Evolutionary conservation across 2,113 vertebrate species (phyloP), one percentile per base, ranked within the genome.

Genomic region (Danio rerio): DNA sequence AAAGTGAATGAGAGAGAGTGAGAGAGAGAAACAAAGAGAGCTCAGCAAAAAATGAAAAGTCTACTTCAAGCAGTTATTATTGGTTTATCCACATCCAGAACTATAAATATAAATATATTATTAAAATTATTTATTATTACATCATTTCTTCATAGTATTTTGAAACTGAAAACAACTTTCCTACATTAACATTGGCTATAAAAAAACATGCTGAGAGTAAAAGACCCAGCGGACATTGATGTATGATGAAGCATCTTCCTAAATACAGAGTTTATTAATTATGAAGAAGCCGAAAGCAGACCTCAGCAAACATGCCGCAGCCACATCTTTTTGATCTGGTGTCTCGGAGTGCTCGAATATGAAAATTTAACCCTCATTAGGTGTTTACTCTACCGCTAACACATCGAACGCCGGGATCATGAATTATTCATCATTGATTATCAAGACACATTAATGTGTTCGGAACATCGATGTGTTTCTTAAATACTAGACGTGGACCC

Each of bases 361-460:
- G 40, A 58, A 56, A 55, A 7, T 43, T 3, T 58, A 45, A 18
- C 40, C 53, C 53, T 18, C 52, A 74, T 74, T 58, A 74, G 53
- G 31, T 42, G 31, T 4, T 12, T 43, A 74, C 53, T 56, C 16
- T 18, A 2, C 5, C 1, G 0, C 72, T 56, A 18, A 58, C 52
- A 8, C 53, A 74, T 18, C 16, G 53, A 58, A 31, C 58, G 72
- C 31, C 40, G 43, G 72, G 9, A 7, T n/a, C 72, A 74, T 58
- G 16, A 74, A 74, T 74, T 42, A 58, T 56, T 13, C 52, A 74
- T 74, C 40, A 55, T n/a, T 16, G 21, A 58, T 50, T 20, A 20
- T 49, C 6, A 71, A 50, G 45, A 70, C 18, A 50, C 68, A 70
- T 42, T 55, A 73, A 73, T 52, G 9, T 9, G 18, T 31, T 52